These are phyloP conservation scores for Oreochromis tanganicae DNA, from an alignment of 2,113 vertebrate species.

Conservation along the genomic window DNA sequence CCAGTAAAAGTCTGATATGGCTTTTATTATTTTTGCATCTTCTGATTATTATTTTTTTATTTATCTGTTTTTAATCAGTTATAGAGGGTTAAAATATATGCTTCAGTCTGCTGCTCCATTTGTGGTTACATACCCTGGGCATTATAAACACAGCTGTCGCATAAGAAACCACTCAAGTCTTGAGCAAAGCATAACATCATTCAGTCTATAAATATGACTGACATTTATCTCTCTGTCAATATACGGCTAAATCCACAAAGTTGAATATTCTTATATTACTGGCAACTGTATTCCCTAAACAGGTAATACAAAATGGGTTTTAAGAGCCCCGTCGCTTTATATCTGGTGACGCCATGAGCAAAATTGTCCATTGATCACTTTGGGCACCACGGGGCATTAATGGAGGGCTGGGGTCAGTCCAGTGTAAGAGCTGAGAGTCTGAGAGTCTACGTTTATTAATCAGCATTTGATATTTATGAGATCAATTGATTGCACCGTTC, in stretches of 20 bases:
- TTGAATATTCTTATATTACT: constrained; percentile 26
- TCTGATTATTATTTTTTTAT: background rate
- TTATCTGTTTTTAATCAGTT: background rate
- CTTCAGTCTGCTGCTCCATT: background rate
- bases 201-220: constrained; percentile 19
- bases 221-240: constrained; percentile 38
- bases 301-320: constrained; percentile 17
- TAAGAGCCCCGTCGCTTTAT: background rate
- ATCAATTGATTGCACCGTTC: background rate
- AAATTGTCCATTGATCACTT: background rate
- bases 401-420: constrained; percentile 7
- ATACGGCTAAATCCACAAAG: background rate
- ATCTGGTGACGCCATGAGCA: constrained; percentile 36
- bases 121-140: background rate
- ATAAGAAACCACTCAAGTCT: background rate
- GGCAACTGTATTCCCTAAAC: constrained; percentile 16
- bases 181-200: background rate
- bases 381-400: background rate
- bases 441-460: constrained; percentile 29
- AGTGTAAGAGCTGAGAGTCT: background rate
- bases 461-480: constrained; percentile 38
- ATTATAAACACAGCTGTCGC: background rate
- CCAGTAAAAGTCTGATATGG: background rate
- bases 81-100: background rate
- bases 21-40: background rate